Evolutionary conservation across 2,888 invertebrate genomes (phyloP), one percentile per base, ranked within the genome.

Genomic region (Lamproptera curius): DNA sequence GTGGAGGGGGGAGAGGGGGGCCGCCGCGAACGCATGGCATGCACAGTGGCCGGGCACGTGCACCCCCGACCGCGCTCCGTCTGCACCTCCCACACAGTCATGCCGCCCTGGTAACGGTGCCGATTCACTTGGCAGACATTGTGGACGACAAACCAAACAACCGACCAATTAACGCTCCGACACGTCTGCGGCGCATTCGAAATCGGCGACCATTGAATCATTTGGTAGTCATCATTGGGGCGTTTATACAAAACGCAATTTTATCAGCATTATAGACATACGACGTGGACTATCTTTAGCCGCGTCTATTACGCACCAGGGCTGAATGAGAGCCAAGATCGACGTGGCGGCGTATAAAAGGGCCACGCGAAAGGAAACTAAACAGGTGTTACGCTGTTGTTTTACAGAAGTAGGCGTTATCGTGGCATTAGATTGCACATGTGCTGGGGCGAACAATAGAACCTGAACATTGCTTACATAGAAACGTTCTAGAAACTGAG

Each of bases 91-190:
- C 65, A 57, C 56, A 54, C 55, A 51, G 55, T 59, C 63, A 65
- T 84, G 76, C 64, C 61, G 51, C 62, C 79, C 78, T 85, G 67
- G 84, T 86, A 82, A 68, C 53, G 53, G 58, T 61, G 58, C 66
- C 70, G 71, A 80, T 73, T 60, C 72, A 81, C 81, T 82, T 83
- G 82, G 81, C 83, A 82, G 83, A 83, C 83, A 81, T 80, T 76
- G 74, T 79, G 74, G 73, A 75, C 73, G 20, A 41, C 71, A 20
- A 38, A 40, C 16, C n/a, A 42, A 15, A 16, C 15, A n/a, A 36
- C 3, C 20, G 20, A 20, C 4, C 20, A 20, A n/a, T n/a, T n/a
- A n/a, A n/a, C n/a, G n/a, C n/a, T n/a, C n/a, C n/a, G n/a, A n/a
- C n/a, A n/a, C n/a, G n/a, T n/a, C n/a, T n/a, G n/a, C n/a, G n/a